Evolutionary conservation across 1,140 invertebrate genomes (phyloP), one percentile per base, ranked within the genome.

Genomic region (Lutraria rhynchaena): DNA sequence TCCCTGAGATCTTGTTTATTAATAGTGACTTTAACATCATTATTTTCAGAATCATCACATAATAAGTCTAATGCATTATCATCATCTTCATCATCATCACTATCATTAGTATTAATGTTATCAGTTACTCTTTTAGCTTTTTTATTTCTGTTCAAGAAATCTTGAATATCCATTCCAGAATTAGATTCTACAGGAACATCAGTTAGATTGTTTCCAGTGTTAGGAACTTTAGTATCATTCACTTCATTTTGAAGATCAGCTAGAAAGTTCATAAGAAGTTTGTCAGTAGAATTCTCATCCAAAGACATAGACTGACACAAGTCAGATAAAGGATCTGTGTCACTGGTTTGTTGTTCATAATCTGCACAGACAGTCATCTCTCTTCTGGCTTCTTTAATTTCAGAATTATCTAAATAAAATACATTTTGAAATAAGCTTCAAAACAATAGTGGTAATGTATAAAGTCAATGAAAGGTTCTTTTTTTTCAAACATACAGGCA

Each of bases 231-330:
- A 11, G 24, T 24, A 33, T 61, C 73, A 57, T 71, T 71, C 35
- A 55, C 3, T 77, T 77, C 75, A 65, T 77, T 77, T 44, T 77
- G 75, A 27, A 77, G 29, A 55, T 77, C 60, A 35, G 60, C 60
- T n/a, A 77, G 58, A 46, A 77, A 77, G 63, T 77, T 67, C 61
- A 77, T 67, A 13, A 77, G 49, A 29, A 77, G 31, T 41, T 77
- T 57, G 19, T 77, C 75, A 35, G 75, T 77, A 33, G 69, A 71
- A 31, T 55, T 71, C n/a, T 71, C 69, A 71, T 71, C 69, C 13
- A 57, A n/a, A 5, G 51, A 71, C 22, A 67, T 3, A 63, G 35
- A 22, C n/a, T 41, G 35, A 5, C 29, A 37, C n/a, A 63, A 1
- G 11, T 29, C 58, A 15, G 29, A 9, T 17, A 41, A 3, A 9